Conservation (phyloP, 2,797 vertebrate genomes). For the Dendrocincla tyrannina region DNA sequence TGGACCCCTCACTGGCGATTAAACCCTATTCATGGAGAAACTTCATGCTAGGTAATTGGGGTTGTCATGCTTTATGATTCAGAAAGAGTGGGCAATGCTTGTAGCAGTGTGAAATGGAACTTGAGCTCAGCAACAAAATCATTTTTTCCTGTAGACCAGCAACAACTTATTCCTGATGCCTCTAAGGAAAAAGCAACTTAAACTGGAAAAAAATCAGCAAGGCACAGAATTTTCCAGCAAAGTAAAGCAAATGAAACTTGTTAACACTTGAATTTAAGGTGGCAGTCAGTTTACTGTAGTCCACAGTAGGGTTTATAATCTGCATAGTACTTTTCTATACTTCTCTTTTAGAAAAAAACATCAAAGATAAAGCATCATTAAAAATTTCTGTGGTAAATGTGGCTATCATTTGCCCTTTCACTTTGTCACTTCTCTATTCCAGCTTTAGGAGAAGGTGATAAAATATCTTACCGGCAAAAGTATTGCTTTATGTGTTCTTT, state of each 20-base stretch:
- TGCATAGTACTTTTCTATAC: not conserved
- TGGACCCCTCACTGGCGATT: conserved; percentile 10
- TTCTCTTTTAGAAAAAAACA: not conserved
- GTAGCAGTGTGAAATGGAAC: conserved; percentile 19
- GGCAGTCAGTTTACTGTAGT: not conserved
- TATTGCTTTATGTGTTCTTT: not conserved
- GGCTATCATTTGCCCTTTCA: conserved; percentile 3
- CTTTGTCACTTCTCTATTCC: conserved; percentile 11
- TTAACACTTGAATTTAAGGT: not conserved
- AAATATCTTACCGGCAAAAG: conserved; percentile 8
- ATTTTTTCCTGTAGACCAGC: not conserved
- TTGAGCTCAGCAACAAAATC: not conserved
- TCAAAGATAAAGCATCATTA: not conserved
- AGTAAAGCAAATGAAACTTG: not conserved
- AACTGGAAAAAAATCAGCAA: not conserved
- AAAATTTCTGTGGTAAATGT: conserved; percentile 5
- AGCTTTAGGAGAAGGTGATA: not conserved
- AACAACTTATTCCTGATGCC: not conserved
- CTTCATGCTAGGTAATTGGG: not conserved
- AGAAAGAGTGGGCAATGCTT: conserved; percentile 19
- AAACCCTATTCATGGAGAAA: conserved; percentile 1
- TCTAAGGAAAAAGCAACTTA: not conserved
- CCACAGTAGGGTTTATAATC: not conserved
- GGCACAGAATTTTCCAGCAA: not conserved
- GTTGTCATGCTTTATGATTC: conserved; percentile 29